These are phyloP conservation scores for Mormoops blainvillei DNA, from an alignment of 2,113 vertebrate species.

Conservation along the genomic window DNA sequence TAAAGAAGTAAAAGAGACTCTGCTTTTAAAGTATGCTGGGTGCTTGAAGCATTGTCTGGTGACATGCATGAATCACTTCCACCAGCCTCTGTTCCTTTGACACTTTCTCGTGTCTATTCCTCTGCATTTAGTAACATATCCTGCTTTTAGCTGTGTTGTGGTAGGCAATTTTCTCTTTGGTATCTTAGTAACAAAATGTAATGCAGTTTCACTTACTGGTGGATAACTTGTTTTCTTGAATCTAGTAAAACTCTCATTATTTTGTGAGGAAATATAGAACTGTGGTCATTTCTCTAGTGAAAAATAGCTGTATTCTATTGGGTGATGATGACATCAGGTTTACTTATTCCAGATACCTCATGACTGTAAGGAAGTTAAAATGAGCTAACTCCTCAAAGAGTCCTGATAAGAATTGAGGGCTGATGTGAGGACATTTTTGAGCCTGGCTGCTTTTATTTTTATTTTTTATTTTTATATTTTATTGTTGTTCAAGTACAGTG, in stretches of 20 bases:
- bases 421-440: background rate
- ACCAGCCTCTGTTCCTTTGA: background rate
- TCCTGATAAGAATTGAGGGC: background rate
- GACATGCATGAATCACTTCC: background rate
- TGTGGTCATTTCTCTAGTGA: background rate
- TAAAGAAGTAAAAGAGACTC: background rate
- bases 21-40: background rate
- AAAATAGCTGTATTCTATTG: background rate
- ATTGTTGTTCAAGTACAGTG: too few species aligned
- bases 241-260: background rate
- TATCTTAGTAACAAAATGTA: constrained; percentile 1
- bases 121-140: background rate
- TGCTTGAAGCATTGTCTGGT: background rate
- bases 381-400: background rate
- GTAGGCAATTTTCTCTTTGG: background rate
- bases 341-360: background rate
- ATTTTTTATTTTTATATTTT: too few species aligned
- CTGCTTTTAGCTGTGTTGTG: background rate
- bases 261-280: background rate
- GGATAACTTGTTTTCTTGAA: background rate
- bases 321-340: background rate
- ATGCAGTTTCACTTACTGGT: background rate
- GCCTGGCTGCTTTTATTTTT: background rate
- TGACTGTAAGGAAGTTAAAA: background rate
- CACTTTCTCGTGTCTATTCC: background rate